Evolutionary conservation across 2,113 vertebrate genomes (phyloP), one percentile per base, ranked within the genome.

Genomic region (Prinia subflava): DNA sequence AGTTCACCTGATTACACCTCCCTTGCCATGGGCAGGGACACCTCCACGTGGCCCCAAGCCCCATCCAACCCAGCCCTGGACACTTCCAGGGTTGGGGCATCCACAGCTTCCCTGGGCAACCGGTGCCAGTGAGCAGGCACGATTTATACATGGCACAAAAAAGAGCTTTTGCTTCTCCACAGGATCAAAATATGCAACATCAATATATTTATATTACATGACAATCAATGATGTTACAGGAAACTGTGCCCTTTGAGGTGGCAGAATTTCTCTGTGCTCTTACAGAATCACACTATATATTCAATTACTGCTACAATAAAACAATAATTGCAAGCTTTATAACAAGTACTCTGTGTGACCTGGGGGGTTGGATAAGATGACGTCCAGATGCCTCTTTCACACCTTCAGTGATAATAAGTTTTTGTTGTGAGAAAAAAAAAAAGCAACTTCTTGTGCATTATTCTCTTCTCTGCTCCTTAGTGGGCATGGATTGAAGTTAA

Each of bases 351-450:
- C 14, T 42, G 3, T 6, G 16, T 56, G 33, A 73, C 22, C 33
- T 11, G 12, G 5, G 5, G 5, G 4, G 7, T 6, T 63, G 46
- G 13, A 42, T 37, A 55, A 76, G 30, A 46, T 25, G 30, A 68
- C 0, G 1, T 56, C 24, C 59, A 76, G 27, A 42, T 0, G 1
- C 31, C 3, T 16, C 20, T 65, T 83, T 52, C 46, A 69, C 23
- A 15, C 5, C 7, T 42, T 50, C 22, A 46, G 20, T 7, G 11
- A 53, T 63, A 67, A 0, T 44, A 65, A 49, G 6, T 44, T 81
- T 81, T 87, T 53, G 6, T 8, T 35, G 23, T 42, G 44, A 71
- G 35, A 15, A 27, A 52, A 27, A 57, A 22, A n/a, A 25, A 2
- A 3, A 76, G 21, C 30, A 69, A 7, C 14, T 69, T 80, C 69